These are phyloP conservation scores for Napeogenes inachia DNA, from an alignment of 2,888 invertebrate genomes.

Conservation along the genomic window DNA sequence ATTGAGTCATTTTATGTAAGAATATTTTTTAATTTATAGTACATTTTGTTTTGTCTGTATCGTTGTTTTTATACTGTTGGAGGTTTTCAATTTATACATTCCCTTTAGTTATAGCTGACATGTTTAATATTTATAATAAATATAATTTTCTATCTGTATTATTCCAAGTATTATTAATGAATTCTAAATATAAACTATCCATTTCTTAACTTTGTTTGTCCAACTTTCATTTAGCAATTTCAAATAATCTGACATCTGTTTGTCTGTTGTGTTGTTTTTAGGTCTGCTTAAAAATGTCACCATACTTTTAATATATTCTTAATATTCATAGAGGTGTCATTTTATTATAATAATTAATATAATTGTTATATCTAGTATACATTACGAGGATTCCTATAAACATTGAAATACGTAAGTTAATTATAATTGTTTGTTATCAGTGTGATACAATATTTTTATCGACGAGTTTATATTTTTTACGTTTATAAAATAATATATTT, in stretches of 20 bases:
- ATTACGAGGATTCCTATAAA: conserved; percentile 28
- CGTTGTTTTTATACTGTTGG: conserved; percentile 65
- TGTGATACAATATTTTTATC: conserved; percentile 64
- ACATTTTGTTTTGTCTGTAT: conserved; percentile 43
- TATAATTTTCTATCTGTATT: conserved; percentile 5
- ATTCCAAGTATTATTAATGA: conserved; percentile 19
- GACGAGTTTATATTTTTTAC: conserved; percentile 53
- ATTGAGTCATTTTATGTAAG: conserved; percentile 64
- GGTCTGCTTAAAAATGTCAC: background rate
- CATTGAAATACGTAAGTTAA: conserved; percentile 30
- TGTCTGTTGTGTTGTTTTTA: too few species aligned
- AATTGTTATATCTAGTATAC: conserved; percentile 3
- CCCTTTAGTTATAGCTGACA: conserved; percentile 38
- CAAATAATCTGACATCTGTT: background rate
- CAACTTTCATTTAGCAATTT: background rate
- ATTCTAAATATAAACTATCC: background rate
- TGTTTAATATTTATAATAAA: conserved; percentile 31
- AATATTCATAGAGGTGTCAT: background rate
- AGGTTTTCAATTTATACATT: conserved; percentile 60
- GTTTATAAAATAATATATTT: conserved; percentile 68
- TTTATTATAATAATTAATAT: conserved; percentile 3
- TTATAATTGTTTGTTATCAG: conserved; percentile 51
- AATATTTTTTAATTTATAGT: conserved; percentile 45
- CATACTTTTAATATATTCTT: background rate
- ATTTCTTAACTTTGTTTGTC: conserved; percentile 4